These are phyloP conservation scores for Oscheius sp. DNA, from an alignment of 1,140 invertebrate genomes.

Conservation along the genomic window DNA sequence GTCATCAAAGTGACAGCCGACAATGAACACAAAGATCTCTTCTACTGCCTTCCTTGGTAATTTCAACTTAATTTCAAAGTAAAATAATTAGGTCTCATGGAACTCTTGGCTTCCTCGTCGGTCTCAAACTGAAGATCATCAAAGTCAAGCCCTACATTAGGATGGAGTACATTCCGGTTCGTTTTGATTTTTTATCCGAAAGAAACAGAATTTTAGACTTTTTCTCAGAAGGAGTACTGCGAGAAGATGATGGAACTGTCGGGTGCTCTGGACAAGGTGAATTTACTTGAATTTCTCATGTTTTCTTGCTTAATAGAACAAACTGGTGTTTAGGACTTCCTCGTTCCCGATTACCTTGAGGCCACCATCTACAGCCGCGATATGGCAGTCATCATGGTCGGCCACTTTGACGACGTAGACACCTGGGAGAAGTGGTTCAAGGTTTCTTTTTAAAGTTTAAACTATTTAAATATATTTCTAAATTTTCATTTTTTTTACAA, in stretches of 20 bases:
- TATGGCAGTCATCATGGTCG: conserved; percentile 67
- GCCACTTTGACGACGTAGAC: conserved; percentile 64
- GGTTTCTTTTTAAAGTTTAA: conserved; percentile 29
- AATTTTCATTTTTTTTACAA: conserved; percentile 5
- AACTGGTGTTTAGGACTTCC: conserved; percentile 9
- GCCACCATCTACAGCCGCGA: conserved; percentile 66
- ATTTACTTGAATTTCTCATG: no score
- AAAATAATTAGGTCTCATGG: conserved; percentile 63
- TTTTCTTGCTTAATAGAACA: background rate
- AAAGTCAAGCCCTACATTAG: conserved; percentile 65
- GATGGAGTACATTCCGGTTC: conserved; percentile 66
- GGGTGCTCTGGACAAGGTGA: conserved; percentile 61
- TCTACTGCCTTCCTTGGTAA: conserved; percentile 65
- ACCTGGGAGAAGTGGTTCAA: conserved; percentile 44
- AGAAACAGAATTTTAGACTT: conserved; percentile 39
- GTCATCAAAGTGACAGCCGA: conserved; percentile 63
- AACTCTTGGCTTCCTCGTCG: conserved; percentile 66
- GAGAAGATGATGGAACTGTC: conserved; percentile 64
- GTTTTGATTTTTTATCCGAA: background rate
- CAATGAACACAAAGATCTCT: conserved; percentile 66
- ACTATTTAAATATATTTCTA: background rate
- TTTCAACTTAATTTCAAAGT: background rate
- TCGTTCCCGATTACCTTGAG: conserved; percentile 66
- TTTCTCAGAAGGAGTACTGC: conserved; percentile 66
- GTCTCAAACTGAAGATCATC: conserved; percentile 65